Percentiles rank a stretch among this genome's conserved stretches.
These are phyloP conservation scores for Laothoe populi DNA, from an alignment of 2,888 invertebrate genomes.

Conservation along the genomic window DNA sequence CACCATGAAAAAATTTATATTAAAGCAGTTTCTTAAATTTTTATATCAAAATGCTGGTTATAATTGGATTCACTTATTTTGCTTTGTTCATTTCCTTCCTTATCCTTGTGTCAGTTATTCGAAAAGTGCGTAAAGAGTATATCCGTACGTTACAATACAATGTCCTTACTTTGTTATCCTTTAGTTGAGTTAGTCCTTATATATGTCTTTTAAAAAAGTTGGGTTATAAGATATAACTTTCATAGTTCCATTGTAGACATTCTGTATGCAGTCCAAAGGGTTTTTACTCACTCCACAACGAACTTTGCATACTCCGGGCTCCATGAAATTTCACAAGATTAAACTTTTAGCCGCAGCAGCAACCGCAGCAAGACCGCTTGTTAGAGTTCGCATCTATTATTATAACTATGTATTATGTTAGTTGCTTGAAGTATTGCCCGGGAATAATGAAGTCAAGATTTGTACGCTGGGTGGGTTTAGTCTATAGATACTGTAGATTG, in stretches of 20 bases:
- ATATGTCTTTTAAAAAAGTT: too few species aligned
- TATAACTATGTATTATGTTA: not conserved
- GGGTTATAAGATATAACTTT: not conserved
- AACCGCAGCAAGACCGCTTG: conserved; percentile 36
- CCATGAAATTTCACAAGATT: conserved; percentile 50
- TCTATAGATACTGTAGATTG: too few species aligned
- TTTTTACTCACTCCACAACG: conserved; percentile 54
- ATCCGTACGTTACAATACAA: too few species aligned
- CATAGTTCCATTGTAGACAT: conserved; percentile 26
- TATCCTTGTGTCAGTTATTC: too few species aligned
- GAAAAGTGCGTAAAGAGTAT: too few species aligned
- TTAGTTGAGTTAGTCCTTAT: too few species aligned
- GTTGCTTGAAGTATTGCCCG: not conserved
- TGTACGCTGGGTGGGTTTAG: not conserved
- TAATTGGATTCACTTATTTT: too few species aligned
- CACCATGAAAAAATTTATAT: too few species aligned
- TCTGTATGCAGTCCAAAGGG: conserved; percentile 43
- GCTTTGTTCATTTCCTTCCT: too few species aligned
- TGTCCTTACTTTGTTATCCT: too few species aligned
- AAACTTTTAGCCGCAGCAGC: conserved; percentile 37
- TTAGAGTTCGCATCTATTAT: conserved; percentile 31
- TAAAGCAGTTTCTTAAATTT: too few species aligned
- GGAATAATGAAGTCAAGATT: not conserved
- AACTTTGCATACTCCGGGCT: conserved; percentile 46
- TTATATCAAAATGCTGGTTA: too few species aligned